Conservation (phyloP, 2,888 invertebrate species). For the Aleiodes testaceus region DNA sequence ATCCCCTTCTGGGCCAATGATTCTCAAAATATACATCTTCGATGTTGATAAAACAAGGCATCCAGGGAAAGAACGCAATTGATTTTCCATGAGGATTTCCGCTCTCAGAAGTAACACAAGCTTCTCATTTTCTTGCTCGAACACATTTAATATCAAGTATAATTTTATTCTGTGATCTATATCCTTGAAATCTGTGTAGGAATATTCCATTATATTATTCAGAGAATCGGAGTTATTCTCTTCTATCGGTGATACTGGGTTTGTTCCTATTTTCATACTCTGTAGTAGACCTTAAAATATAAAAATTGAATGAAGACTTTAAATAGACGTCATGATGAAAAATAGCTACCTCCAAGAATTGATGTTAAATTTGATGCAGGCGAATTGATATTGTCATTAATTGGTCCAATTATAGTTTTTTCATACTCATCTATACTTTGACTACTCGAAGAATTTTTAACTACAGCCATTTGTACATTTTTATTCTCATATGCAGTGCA, state of each 20-base stretch:
- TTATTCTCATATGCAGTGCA: slow-evolving; percentile 77
- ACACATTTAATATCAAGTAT: slow-evolving; percentile 75
- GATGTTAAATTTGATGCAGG: slow-evolving; percentile 65
- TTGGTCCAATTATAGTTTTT: slow-evolving; percentile 37
- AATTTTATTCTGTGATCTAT: slow-evolving; percentile 78
- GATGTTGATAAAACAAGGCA: slow-evolving; percentile 75
- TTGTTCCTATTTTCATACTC: slow-evolving; percentile 71
- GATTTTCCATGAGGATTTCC: slow-evolving; percentile 71
- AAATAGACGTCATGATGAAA: background rate
- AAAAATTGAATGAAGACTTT: background rate
- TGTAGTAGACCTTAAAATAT: slow-evolving; percentile 73
- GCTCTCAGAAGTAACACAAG: slow-evolving; percentile 74
- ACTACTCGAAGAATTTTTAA: slow-evolving; percentile 33
- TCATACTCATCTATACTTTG: slow-evolving; percentile 46
- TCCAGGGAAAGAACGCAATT: slow-evolving; percentile 70
- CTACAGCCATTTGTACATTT: slow-evolving; percentile 49
- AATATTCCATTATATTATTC: slow-evolving; percentile 73
- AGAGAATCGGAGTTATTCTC: slow-evolving; percentile 58
- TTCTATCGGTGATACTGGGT: slow-evolving; percentile 69
- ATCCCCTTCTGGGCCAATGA: slow-evolving; percentile 73
- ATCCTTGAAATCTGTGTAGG: slow-evolving; percentile 75
- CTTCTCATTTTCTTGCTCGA: slow-evolving; percentile 75
- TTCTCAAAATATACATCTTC: slow-evolving; percentile 75
- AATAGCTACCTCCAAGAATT: slow-evolving; percentile 73
- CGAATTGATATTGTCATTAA: slow-evolving; percentile 52